Evolutionary conservation across 2,888 invertebrate genomes (phyloP).

Genomic region (Drosophila eohydei): DNA sequence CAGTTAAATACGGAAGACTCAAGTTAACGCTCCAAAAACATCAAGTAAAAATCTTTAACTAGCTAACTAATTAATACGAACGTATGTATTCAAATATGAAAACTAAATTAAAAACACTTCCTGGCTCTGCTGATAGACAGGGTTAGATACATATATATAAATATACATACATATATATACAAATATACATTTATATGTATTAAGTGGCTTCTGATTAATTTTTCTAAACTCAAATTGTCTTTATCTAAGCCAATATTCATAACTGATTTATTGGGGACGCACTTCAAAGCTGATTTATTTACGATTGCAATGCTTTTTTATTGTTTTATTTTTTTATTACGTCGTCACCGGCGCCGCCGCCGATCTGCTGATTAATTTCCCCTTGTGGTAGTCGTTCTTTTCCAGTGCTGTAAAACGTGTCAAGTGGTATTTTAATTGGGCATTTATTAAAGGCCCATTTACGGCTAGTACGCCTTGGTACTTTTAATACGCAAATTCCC

Average conservation of each 20-base stretch:
- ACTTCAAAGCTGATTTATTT: constrained; percentile 65
- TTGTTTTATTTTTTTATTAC: constrained; percentile 19
- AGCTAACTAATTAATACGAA: not conserved
- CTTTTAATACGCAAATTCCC: too few species aligned
- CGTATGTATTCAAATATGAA: constrained; percentile 12
- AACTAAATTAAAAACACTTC: constrained; percentile 17
- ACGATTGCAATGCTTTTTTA: constrained; percentile 29
- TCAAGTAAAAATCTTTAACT: constrained; percentile 4
- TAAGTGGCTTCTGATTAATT: constrained; percentile 6
- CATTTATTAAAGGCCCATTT: constrained; percentile 20
- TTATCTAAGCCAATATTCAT: constrained; percentile 37
- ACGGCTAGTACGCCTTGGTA: not conserved
- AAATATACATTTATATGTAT: not conserved
- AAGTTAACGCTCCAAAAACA: not conserved
- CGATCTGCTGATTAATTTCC: constrained; percentile 51
- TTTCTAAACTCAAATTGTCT: constrained; percentile 18
- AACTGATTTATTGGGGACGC: constrained; percentile 53
- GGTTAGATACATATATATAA: not conserved
- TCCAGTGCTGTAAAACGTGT: constrained; percentile 36
- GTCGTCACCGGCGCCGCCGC: not conserved
- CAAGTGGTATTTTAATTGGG: constrained; percentile 28
- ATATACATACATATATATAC: not conserved
- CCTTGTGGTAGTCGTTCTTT: constrained; percentile 34
- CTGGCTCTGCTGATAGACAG: constrained; percentile 9
- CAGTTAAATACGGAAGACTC: constrained; percentile 20